A percentile compares a stretch with the other conserved stretches of the same genome.
Evolutionary conservation across 2,888 invertebrate genomes (phyloP).

Genomic region (Plagiodera versicolora): DNA sequence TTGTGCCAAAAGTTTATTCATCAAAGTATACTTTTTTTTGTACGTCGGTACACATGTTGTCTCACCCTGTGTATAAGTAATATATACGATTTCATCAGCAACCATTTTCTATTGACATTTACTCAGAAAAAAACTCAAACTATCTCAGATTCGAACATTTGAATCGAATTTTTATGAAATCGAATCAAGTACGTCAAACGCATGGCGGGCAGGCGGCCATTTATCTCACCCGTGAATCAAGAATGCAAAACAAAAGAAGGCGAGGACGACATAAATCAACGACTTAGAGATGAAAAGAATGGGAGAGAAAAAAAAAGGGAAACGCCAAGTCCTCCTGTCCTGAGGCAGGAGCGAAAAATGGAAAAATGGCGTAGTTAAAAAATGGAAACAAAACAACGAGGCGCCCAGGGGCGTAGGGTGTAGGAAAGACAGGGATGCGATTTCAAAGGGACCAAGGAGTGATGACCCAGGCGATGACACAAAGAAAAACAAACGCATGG

Average conservation of each 20-base stretch:
- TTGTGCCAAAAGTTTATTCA: too few relatives aligned
- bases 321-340: not conserved
- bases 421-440: not conserved
- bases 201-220: not conserved
- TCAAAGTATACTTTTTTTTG: too few relatives aligned
- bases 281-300: slow-evolving; percentile 8
- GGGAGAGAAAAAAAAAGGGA: slow-evolving; percentile 10
- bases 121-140: too few relatives aligned
- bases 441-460: too few relatives aligned
- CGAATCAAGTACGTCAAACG: not conserved
- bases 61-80: too few relatives aligned
- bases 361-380: slow-evolving; percentile 39
- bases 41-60: too few relatives aligned
- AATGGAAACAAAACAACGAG: slow-evolving; percentile 37
- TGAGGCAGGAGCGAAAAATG: slow-evolving; percentile 24
- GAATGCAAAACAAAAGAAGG: slow-evolving; percentile 14
- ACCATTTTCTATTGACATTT: too few relatives aligned
- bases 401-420: not conserved
- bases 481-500: too few relatives aligned
- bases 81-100: too few relatives aligned
- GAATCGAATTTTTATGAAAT: not conserved
- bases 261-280: slow-evolving; percentile 23
- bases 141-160: too few relatives aligned
- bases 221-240: slow-evolving; percentile 14
- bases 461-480: too few relatives aligned